Evolutionary conservation across 2,113 vertebrate species (phyloP).

Genomic region (Benitochromis conjunctus): DNA sequence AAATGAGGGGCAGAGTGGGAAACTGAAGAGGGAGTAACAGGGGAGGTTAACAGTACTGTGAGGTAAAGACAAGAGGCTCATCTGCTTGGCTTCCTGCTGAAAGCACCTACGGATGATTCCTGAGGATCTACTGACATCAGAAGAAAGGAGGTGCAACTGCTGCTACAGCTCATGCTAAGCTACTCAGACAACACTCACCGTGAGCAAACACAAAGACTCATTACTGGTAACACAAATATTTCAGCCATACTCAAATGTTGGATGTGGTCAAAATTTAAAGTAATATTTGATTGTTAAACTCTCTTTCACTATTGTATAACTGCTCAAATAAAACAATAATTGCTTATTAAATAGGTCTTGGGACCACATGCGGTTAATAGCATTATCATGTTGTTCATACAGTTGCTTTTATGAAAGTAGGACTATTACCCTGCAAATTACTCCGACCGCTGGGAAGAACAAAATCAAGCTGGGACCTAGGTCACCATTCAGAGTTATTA

Average conservation of each 20-base stretch:
- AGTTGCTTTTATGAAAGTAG: neutral
- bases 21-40: neutral
- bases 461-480: neutral
- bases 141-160: neutral
- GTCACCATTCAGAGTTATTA: constrained; percentile 21
- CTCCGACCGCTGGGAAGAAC: neutral
- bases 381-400: neutral
- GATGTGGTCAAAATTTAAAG: neutral
- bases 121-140: neutral
- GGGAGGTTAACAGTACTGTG: neutral
- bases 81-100: neutral
- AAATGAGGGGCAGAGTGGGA: neutral
- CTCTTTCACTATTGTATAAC: neutral
- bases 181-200: neutral
- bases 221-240: neutral
- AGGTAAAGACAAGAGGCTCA: neutral
- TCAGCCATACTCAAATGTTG: neutral
- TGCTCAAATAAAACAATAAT: neutral
- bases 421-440: constrained; percentile 8
- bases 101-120: neutral
- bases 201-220: neutral
- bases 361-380: neutral
- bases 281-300: neutral
- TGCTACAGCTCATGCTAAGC: neutral
- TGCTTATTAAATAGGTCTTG: neutral